Evolutionary conservation across 1,140 invertebrate species (phyloP), one percentile per base, ranked within the genome.

Genomic region (Anoplophora glabripennis): DNA sequence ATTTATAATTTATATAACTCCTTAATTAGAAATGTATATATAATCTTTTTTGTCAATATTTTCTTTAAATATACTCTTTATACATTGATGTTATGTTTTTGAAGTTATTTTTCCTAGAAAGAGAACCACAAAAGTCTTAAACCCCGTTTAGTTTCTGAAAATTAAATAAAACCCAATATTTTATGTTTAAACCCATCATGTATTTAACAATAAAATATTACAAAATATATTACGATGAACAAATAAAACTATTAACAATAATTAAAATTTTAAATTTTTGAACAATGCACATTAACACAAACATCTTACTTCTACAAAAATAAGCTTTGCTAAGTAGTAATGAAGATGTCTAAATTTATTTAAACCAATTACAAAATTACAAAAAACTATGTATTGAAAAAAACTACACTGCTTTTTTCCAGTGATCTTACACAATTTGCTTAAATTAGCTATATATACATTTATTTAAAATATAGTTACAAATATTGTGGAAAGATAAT

Each of bases 151-250:
- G 21, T 28, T 28, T 5, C 21, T 28, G 21, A 5, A 5, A 5
- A 28, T 28, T 12, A 36, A 49, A 49, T 33, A 41, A 40, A 21
- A 52, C 49, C 17, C 15, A 18, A 3, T 41, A 40, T 28, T 28
- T 28, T 28, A 2, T 28, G 21, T 28, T 49, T 52, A 52, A 61
- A 52, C 59, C 59, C 59, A 61, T 61, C 48, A 61, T 61, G 45
- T 61, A 61, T 52, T 61, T 61, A 61, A 61, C 59, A 61, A 61
- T 61, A 61, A 46, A 61, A 61, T 54, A 61, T 61, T 61, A 61
- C 59, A 61, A 61, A 61, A 61, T 61, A 61, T 56, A 61, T 28
- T 28, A 28, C 21, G 47, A 61, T 49, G 49, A 61, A 57, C 53
- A 61, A 57, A 56, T 40, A 40, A 53, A 54, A 60, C 36, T 48